Conservation (phyloP, 2,113 vertebrate species). For the Tetrao urogallus region DNA sequence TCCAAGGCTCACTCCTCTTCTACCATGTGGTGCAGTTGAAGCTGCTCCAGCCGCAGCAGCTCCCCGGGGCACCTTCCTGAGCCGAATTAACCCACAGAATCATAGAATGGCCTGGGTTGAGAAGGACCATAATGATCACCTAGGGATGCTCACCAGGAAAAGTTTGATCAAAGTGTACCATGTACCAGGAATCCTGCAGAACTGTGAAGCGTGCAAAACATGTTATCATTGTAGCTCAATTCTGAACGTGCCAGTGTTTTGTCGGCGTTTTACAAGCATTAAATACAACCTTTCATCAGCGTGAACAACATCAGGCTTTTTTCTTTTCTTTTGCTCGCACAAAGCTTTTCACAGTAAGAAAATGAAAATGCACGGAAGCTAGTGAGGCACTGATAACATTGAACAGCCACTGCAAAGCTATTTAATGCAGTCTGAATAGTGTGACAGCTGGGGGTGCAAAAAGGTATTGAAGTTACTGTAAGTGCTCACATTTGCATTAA, state of each 20-base stretch:
- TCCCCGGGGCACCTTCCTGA: neutral
- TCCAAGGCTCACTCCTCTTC: no score
- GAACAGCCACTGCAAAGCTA: neutral
- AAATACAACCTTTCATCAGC: neutral
- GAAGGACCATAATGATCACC: no score
- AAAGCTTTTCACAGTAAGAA: neutral
- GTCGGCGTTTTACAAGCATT: neutral
- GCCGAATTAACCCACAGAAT: neutral
- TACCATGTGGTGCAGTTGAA: fast-evolving
- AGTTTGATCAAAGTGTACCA: fast-evolving
- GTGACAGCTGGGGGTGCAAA: neutral
- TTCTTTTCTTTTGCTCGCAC: neutral
- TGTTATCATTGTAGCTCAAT: neutral
- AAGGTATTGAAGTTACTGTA: neutral
- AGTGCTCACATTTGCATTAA: neutral
- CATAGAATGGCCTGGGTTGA: no score
- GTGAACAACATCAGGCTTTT: neutral
- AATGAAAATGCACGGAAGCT: neutral
- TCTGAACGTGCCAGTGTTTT: neutral
- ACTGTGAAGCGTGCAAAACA: fast-evolving
- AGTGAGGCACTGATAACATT: neutral
- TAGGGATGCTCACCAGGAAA: neutral
- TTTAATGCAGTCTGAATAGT: neutral
- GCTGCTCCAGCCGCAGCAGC: neutral
- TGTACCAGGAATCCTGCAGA: neutral